A percentile compares a stretch with the other conserved stretches of the same genome.
Evolutionary conservation across 2,113 vertebrate species (phyloP).

Genomic region (Pleuronectes platessa): DNA sequence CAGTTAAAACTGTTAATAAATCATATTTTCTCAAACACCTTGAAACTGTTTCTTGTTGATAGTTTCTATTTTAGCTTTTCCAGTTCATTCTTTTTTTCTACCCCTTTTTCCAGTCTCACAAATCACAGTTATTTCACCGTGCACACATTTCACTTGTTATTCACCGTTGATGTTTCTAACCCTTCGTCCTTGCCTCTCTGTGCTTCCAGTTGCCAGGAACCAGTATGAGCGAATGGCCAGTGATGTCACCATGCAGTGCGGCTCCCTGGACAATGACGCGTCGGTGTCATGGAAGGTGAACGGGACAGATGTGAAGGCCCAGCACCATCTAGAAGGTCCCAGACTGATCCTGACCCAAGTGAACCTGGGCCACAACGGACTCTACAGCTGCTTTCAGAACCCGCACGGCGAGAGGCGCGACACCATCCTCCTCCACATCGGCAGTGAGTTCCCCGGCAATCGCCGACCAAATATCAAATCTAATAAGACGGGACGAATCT

Average conservation of each 20-base stretch:
- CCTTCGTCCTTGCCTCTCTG: slow-evolving; percentile 10
- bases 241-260: slow-evolving; percentile 93
- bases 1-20: too few species aligned
- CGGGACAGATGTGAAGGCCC: slow-evolving; percentile 88
- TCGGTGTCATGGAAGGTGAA: slow-evolving; percentile 94
- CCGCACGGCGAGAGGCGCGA: slow-evolving; percentile 90
- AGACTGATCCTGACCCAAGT: slow-evolving; percentile 87
- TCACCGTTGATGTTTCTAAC: not conserved
- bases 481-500: slow-evolving; percentile 34
- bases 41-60: too few species aligned
- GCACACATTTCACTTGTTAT: too few species aligned
- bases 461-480: slow-evolving; percentile 3
- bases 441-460: slow-evolving; percentile 87
- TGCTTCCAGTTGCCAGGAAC: slow-evolving; percentile 82
- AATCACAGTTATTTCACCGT: too few species aligned
- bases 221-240: slow-evolving; percentile 90
- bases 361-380: slow-evolving; percentile 86
- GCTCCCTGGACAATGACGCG: slow-evolving; percentile 87
- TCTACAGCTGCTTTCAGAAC: slow-evolving; percentile 96
- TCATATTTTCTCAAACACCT: too few species aligned
- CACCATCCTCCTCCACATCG: slow-evolving; percentile 89
- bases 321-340: slow-evolving; percentile 85
- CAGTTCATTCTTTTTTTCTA: too few species aligned
- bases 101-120: too few species aligned
- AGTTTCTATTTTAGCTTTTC: too few species aligned